Percentiles rank a stretch among this genome's conserved stretches.
These are phyloP conservation scores for Endomychus coccineus DNA, from an alignment of 2,888 invertebrate species.

Conservation along the genomic window DNA sequence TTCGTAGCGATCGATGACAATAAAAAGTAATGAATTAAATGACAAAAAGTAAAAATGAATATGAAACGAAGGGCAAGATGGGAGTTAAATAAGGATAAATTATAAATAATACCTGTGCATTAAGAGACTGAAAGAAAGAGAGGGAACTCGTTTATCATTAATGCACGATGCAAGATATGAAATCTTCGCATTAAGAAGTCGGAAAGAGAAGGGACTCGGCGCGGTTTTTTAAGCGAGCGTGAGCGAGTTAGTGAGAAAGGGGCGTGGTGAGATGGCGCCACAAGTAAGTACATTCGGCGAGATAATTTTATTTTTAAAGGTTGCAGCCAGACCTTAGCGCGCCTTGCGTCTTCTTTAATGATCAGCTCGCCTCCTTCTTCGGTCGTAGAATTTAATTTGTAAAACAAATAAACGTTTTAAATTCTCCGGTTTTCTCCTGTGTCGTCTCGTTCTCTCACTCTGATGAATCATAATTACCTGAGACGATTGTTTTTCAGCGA, in stretches of 20 bases:
- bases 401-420: slow-evolving; percentile 28
- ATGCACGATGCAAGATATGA: no score
- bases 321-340: slow-evolving; percentile 18
- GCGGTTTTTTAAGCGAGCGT: no score
- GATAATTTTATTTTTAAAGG: slow-evolving; percentile 32
- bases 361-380: slow-evolving; percentile 19
- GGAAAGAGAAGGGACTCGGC: no score
- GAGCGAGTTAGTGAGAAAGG: slow-evolving; percentile 12
- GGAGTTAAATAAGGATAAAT: no score
- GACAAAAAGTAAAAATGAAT: no score
- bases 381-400: slow-evolving; percentile 30
- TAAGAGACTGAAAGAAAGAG: no score
- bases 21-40: no score
- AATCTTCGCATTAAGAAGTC: no score
- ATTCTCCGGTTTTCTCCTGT: slow-evolving; percentile 3
- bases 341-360: slow-evolving; percentile 25
- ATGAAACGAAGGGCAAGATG: no score
- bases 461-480: slow-evolving; percentile 7
- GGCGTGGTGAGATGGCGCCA: slow-evolving; percentile 17
- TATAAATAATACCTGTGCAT: no score
- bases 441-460: neutral
- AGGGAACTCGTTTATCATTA: no score
- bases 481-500: slow-evolving; percentile 27
- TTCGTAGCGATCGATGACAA: no score
- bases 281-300: slow-evolving; percentile 16